Evolutionary conservation across 2,797 vertebrate genomes (phyloP).

Genomic region (Australoheros facetus): DNA sequence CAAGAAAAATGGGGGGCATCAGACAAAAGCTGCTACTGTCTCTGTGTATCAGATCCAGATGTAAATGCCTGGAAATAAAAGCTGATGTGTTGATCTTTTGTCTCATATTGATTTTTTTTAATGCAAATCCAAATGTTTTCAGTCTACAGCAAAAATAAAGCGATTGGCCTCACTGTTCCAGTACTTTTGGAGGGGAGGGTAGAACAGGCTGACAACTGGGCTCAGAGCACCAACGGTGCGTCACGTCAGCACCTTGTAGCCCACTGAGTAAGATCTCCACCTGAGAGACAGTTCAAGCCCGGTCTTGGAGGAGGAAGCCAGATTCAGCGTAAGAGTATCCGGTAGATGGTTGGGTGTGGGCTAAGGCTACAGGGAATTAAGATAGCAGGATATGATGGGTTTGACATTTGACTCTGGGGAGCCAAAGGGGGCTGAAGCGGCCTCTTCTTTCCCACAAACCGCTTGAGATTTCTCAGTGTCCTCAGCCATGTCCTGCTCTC

Average conservation of each 20-base stretch:
- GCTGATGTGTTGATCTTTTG: no score
- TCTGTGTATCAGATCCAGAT: no score
- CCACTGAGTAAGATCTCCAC: slow-evolving; percentile 12
- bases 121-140: no score
- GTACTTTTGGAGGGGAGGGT: no score
- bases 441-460: slow-evolving; percentile 30
- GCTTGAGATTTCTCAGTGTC: slow-evolving; percentile 12
- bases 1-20: no score
- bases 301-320: slow-evolving; percentile 31
- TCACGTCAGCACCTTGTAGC: neutral
- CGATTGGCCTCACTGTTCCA: no score
- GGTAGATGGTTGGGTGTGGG: neutral
- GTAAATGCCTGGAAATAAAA: no score
- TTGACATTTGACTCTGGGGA: slow-evolving; percentile 48
- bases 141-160: no score
- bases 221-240: neutral
- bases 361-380: slow-evolving; percentile 38
- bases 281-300: slow-evolving; percentile 8
- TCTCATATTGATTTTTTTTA: no score
- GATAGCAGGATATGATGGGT: slow-evolving; percentile 58
- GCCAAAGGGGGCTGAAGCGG: neutral
- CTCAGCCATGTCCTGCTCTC: slow-evolving; percentile 20
- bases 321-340: slow-evolving; percentile 48
- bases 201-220: neutral
- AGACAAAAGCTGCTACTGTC: no score